Conservation (phyloP, 2,113 vertebrate species). For the Gasterosteus nipponicus region DNA sequence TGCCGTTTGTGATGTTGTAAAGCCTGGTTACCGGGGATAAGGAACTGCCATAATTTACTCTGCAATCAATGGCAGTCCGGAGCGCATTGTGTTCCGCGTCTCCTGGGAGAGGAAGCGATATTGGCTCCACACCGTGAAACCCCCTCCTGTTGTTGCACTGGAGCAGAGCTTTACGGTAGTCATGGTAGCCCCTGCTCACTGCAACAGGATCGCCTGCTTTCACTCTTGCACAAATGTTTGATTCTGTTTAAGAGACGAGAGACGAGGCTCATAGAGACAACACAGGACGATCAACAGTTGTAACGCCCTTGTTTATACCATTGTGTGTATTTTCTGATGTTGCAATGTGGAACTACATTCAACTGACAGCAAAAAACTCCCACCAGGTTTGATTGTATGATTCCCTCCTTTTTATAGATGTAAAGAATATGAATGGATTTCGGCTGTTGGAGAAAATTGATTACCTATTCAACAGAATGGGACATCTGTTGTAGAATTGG, state of each 20-base stretch:
- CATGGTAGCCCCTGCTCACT: slow-evolving; percentile 65
- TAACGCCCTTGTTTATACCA: slow-evolving; percentile 16
- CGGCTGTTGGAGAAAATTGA: neutral
- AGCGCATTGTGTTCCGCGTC: slow-evolving; percentile 71
- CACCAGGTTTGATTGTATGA: neutral
- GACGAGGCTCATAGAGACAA: slow-evolving; percentile 46
- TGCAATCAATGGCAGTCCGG: slow-evolving; percentile 62
- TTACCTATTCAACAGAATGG: neutral
- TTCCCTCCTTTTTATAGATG: neutral
- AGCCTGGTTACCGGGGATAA: slow-evolving; percentile 35
- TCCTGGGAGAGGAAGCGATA: slow-evolving; percentile 71
- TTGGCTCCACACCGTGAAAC: slow-evolving; percentile 69
- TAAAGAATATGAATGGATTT: neutral
- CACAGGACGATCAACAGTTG: slow-evolving; percentile 45
- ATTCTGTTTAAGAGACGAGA: slow-evolving; percentile 52
- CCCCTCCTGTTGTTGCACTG: slow-evolving; percentile 63
- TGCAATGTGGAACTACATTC: slow-evolving; percentile 23
- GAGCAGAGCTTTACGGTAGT: slow-evolving; percentile 62
- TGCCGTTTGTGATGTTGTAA: slow-evolving; percentile 19
- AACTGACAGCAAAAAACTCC: slow-evolving; percentile 19
- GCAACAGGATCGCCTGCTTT: slow-evolving; percentile 53
- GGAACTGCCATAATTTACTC: slow-evolving; percentile 57
- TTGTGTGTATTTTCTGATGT: slow-evolving; percentile 25
- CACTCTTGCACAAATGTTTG: slow-evolving; percentile 40
- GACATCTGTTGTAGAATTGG: neutral